Conservation (phyloP, 2,888 invertebrate genomes). For the Eurois occulta region DNA sequence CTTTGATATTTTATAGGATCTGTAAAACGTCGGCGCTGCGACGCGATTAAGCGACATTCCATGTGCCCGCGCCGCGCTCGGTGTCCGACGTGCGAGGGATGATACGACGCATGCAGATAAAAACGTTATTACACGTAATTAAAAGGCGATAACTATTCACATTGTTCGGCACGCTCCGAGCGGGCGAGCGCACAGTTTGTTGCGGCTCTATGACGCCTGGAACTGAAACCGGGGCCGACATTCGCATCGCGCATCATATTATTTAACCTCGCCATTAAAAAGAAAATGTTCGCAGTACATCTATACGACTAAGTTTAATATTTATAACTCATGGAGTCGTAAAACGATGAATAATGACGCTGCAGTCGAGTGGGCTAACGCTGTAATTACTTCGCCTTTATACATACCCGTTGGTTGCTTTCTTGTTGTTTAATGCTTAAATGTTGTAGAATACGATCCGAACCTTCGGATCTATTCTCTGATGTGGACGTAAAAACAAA, state of each 20-base stretch:
- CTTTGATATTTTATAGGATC: conserved; percentile 90
- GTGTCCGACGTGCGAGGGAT: conserved; percentile 68
- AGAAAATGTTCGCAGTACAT: conserved; percentile 90
- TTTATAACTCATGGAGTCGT: conserved; percentile 90
- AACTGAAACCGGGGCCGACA: conserved; percentile 81
- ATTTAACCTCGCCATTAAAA: conserved; percentile 89
- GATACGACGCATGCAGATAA: conserved; percentile 80
- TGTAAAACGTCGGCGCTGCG: conserved; percentile 89
- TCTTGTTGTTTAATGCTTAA: conserved; percentile 88
- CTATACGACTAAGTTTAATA: conserved; percentile 90
- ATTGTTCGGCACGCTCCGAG: conserved; percentile 80
- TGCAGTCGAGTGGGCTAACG: conserved; percentile 89
- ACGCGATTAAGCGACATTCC: conserved; percentile 89
- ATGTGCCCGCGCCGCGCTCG: conserved; percentile 71
- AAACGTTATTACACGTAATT: conserved; percentile 85
- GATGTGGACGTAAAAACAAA: conserved; percentile 81
- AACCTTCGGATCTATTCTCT: conserved; percentile 78
- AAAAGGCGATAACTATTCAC: conserved; percentile 84
- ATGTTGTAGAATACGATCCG: conserved; percentile 84
- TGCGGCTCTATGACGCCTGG: conserved; percentile 78
- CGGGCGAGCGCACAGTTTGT: conserved; percentile 77
- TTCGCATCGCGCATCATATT: conserved; percentile 86
- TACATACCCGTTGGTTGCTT: conserved; percentile 85
- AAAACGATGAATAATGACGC: conserved; percentile 90
- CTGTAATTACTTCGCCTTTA: conserved; percentile 89